Conservation (phyloP, 2,888 invertebrate genomes). For the Autographa pulchrina region DNA sequence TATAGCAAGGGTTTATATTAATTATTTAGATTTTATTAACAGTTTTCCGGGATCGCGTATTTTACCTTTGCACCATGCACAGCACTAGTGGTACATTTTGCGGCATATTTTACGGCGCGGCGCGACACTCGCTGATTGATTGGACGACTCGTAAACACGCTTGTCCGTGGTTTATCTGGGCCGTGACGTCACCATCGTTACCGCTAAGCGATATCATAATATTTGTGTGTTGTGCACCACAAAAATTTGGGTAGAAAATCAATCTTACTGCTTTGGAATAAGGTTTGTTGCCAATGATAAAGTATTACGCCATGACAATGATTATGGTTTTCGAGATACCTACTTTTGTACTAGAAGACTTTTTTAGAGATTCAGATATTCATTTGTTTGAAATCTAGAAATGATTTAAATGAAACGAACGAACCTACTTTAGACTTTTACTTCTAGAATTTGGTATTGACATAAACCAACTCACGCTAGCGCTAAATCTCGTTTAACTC, state of each 20-base stretch:
- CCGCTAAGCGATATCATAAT: conserved; percentile 25
- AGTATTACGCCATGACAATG: too few relatives aligned
- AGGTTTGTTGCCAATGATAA: not conserved
- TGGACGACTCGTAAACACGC: conserved; percentile 72
- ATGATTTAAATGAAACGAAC: too few relatives aligned
- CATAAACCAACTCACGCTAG: not conserved
- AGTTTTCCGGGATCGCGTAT: too few relatives aligned
- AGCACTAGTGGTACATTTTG: conserved; percentile 47
- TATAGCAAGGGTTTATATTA: too few relatives aligned
- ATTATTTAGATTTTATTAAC: too few relatives aligned
- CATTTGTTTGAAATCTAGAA: too few relatives aligned
- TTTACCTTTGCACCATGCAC: conserved; percentile 20
- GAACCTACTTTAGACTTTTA: too few relatives aligned
- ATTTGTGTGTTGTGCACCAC: not conserved
- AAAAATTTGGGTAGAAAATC: not conserved
- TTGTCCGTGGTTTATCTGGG: conserved; percentile 63
- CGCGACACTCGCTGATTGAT: conserved; percentile 74
- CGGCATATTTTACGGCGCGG: conserved; percentile 69
- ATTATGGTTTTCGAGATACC: too few relatives aligned
- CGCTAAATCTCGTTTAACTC: not conserved
- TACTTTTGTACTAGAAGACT: too few relatives aligned
- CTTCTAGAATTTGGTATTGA: too few relatives aligned
- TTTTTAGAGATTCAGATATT: too few relatives aligned
- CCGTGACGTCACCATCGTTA: conserved; percentile 47
- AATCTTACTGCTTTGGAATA: not conserved